Conservation (phyloP, 2,113 vertebrate species). For the Nymphicus hollandicus region DNA sequence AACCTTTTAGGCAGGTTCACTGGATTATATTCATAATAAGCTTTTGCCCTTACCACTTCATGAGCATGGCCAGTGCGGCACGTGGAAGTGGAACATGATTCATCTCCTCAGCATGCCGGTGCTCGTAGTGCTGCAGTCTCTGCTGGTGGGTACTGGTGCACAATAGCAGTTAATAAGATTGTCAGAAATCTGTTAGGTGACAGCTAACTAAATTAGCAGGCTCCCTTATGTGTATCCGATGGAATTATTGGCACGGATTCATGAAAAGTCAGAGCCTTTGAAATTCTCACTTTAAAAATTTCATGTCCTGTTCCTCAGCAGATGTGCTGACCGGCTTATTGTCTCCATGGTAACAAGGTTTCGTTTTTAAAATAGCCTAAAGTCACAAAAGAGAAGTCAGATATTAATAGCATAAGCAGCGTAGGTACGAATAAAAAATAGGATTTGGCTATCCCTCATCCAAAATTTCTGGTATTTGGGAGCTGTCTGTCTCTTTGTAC, state of each 20-base stretch:
- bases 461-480: background rate
- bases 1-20: rapidly evolving
- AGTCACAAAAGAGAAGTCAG: conserved; percentile 62
- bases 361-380: conserved; percentile 60
- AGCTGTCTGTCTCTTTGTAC: background rate
- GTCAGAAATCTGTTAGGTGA: background rate
- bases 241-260: background rate
- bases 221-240: background rate
- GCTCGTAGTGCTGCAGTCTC: background rate
- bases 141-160: background rate
- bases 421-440: conserved; percentile 11
- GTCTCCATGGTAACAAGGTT: conserved; percentile 76
- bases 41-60: background rate
- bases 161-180: background rate
- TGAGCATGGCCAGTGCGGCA: background rate
- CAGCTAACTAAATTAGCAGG: background rate
- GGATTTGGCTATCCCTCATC: conserved; percentile 39
- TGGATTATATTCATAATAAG: rapidly evolving
- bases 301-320: conserved; percentile 37
- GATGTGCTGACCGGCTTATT: conserved; percentile 69
- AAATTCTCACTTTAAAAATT: conserved; percentile 1
- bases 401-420: conserved; percentile 66
- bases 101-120: background rate
- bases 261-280: background rate
- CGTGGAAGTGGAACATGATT: background rate